Conservation (phyloP, 1,140 invertebrate species). For the Littorina saxatilis region DNA sequence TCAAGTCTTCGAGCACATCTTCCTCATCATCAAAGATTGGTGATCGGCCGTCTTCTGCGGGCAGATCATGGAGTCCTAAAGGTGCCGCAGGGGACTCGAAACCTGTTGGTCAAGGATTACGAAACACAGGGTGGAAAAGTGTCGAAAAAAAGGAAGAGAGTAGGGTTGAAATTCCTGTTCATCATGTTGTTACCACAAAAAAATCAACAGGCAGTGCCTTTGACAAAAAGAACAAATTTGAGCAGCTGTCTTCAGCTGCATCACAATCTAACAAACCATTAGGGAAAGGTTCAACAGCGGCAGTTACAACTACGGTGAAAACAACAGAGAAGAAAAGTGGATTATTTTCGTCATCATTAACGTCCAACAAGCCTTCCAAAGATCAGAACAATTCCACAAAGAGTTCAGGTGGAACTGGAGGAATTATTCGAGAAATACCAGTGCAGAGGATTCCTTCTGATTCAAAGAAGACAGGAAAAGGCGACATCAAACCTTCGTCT, state of each 20-base stretch:
- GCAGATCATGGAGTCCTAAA: conserved; percentile 22
- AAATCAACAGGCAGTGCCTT: neutral
- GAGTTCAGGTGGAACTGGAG: neutral
- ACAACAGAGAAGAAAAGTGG: conserved; percentile 5
- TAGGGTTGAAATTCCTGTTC: conserved; percentile 31
- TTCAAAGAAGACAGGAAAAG: conserved; percentile 21
- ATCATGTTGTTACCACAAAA: conserved; percentile 9
- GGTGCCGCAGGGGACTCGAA: neutral
- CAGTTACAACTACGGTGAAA: conserved; percentile 7
- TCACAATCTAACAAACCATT: neutral
- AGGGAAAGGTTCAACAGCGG: conserved; percentile 1
- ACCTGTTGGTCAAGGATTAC: neutral
- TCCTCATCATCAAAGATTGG: conserved; percentile 15
- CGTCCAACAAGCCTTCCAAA: conserved; percentile 2
- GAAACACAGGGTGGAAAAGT: conserved; percentile 7
- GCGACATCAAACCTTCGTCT: neutral
- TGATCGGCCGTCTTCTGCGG: neutral
- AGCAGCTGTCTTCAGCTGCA: conserved; percentile 14
- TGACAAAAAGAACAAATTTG: conserved; percentile 22
- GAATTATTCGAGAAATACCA: conserved; percentile 3
- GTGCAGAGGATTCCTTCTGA: conserved; percentile 21
- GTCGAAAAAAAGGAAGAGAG: neutral
- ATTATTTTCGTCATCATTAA: neutral
- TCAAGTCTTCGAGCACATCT: conserved; percentile 27
- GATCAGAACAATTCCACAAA: conserved; percentile 4